phyloP scores from a whole-genome alignment of 2,797 vertebrate species.

The Gallinago nigripennis region DNA sequence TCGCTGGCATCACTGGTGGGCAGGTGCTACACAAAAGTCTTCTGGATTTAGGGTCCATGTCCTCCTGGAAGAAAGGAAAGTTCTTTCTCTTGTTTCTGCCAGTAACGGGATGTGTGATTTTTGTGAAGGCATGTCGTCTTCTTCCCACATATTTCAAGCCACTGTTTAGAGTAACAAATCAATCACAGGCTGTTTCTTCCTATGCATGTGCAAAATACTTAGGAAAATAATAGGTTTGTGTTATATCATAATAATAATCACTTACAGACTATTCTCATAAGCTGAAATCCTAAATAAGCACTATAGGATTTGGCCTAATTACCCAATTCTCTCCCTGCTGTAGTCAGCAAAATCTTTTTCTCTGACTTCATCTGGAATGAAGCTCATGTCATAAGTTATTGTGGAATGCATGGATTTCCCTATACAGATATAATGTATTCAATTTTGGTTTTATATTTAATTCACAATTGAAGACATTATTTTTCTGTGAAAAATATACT shows the following conservation, averaged over 20 bases:
- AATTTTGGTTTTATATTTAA: not conserved
- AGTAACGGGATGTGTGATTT: not conserved
- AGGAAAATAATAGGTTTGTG: not conserved
- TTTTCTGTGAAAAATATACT: not conserved
- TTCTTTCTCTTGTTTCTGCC: not conserved
- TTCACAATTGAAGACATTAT: not conserved
- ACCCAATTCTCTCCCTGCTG: not conserved
- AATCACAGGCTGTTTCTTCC: not conserved
- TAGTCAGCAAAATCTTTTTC: not conserved
- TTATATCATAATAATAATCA: not conserved
- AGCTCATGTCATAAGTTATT: not conserved
- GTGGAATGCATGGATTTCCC: not conserved
- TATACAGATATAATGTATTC: not conserved
- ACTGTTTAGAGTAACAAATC: not conserved
- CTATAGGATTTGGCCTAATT: conserved; percentile 32
- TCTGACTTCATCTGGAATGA: not conserved
- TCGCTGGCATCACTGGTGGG: not conserved
- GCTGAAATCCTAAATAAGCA: not conserved
- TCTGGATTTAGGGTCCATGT: not conserved
- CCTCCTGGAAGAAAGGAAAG: not conserved
- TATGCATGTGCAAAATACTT: not conserved
- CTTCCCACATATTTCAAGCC: not conserved
- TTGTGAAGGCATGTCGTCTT: not conserved
- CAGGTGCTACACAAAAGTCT: not conserved
- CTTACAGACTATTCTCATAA: not conserved